Evolutionary conservation across 2,113 vertebrate genomes (phyloP), one percentile per base, ranked within the genome.

Genomic region (Gymnogyps californianus): DNA sequence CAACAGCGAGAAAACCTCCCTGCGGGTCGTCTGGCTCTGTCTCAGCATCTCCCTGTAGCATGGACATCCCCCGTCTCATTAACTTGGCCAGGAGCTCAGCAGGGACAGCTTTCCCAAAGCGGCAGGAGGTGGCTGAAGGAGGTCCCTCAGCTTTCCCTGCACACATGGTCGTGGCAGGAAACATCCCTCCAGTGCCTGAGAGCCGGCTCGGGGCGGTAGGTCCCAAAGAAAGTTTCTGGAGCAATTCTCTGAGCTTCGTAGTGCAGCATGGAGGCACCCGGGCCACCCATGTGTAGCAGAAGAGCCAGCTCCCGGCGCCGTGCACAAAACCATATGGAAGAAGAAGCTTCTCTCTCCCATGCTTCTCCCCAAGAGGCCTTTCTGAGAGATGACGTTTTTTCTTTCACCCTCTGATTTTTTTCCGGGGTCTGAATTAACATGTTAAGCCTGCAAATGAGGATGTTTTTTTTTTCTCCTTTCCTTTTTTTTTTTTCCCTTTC

Each of bases 141-240:
- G 17, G 38, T 22, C 17, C 67, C 36, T 36, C 49, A 40, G 46
- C 57, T 13, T 36, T 57, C 77, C 42, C 46, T 62, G 51, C 16
- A 2, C 32, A 11, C 7, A 0, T 3, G 34, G 32, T 10, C 7
- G 0, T 2, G 61, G 31, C 47, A 46, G 65, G 24, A 46, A 71
- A 6, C 44, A 20, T 38, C 77, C 29, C 36, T 28, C 16, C 16
- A 4, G 38, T n/a, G 17, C 36, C 58, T 3, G 24, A 54, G 80
- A 77, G 52, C 74, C 38, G 13, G 5, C 40, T 49, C 1, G 36
- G 46, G 52, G 9, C 7, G 10, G 54, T 18, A 25, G 9, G 19
- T 66, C 86, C 87, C 59, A 10, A 11, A 72, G 65, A 32, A 75
- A 34, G 32, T 65, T 62, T 59, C 70, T 42, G 5, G 81, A 69